A percentile compares a stretch with the other conserved stretches of the same genome.
Conservation (phyloP, 2,113 vertebrate genomes). For the Oncorhynchus keta region DNA sequence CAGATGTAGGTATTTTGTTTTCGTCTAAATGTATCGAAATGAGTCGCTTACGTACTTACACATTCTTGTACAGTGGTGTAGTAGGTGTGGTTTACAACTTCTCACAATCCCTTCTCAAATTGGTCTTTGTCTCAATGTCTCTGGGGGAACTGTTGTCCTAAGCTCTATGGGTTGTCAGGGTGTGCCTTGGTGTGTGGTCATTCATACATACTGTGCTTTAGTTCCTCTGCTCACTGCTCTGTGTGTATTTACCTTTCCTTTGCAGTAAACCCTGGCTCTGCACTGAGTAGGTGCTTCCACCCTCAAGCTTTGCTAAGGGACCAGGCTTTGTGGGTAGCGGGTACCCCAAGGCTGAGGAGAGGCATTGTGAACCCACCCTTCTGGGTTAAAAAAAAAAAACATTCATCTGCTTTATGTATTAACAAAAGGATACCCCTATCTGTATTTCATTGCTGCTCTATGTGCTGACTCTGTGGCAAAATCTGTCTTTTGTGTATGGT, state of each 20-base stretch:
- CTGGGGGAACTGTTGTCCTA: slow-evolving; percentile 20
- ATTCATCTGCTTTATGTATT: slow-evolving; percentile 47
- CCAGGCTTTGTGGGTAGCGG: slow-evolving; percentile 79
- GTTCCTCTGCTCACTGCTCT: slow-evolving; percentile 63
- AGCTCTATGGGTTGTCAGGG: slow-evolving; percentile 11
- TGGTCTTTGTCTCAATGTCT: not conserved
- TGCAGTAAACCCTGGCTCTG: slow-evolving; percentile 99
- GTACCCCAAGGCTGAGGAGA: slow-evolving; percentile 74
- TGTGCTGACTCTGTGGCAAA: not conserved
- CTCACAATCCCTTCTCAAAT: not conserved
- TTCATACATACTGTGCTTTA: slow-evolving; percentile 16
- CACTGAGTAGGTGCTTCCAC: slow-evolving; percentile 89
- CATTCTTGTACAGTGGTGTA: not conserved
- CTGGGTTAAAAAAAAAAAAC: slow-evolving; percentile 39
- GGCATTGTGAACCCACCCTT: slow-evolving; percentile 55
- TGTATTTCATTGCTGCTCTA: slow-evolving; percentile 43
- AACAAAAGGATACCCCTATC: slow-evolving; percentile 12
- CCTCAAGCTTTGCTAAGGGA: slow-evolving; percentile 81
- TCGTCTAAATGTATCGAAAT: not conserved
- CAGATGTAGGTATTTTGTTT: not conserved
- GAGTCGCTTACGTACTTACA: not conserved
- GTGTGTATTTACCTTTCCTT: slow-evolving; percentile 88
- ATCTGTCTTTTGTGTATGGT: slow-evolving; percentile 19
- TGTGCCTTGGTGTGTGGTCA: slow-evolving; percentile 6
- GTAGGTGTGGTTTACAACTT: slow-evolving; percentile 1